These are phyloP conservation scores for Plagodis dolabraria DNA, from an alignment of 2,888 invertebrate species.

Conservation along the genomic window DNA sequence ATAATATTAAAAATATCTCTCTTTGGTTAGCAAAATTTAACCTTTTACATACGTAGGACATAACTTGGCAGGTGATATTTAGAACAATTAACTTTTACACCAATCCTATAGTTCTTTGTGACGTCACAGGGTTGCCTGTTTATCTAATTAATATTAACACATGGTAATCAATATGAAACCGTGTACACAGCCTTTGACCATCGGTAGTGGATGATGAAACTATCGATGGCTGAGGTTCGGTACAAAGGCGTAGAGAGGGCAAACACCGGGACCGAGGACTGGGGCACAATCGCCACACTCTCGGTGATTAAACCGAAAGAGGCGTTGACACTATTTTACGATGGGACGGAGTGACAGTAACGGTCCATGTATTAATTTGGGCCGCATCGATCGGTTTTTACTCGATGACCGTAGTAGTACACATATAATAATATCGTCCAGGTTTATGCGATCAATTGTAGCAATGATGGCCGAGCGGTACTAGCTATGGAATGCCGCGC, in stretches of 20 bases:
- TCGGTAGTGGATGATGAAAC: constrained; percentile 66
- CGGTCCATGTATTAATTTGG: constrained; percentile 67
- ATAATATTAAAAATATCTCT: no score
- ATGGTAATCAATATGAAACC: constrained; percentile 26
- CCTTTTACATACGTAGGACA: no score
- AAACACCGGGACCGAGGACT: constrained; percentile 70
- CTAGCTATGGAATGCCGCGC: no score
- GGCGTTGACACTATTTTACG: constrained; percentile 81
- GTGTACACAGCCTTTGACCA: constrained; percentile 18
- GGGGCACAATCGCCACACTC: constrained; percentile 80
- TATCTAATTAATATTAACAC: constrained; percentile 13
- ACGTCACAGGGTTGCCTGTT: not conserved
- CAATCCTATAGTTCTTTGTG: no score
- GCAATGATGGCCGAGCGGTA: no score
- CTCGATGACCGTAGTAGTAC: constrained; percentile 10
- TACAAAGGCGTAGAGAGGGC: constrained; percentile 77
- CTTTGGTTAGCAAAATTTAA: no score
- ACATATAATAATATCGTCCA: no score
- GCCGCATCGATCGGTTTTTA: constrained; percentile 47
- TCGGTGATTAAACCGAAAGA: constrained; percentile 81
- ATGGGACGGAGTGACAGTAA: constrained; percentile 51
- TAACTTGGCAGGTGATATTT: no score
- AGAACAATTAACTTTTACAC: no score
- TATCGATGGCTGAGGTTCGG: constrained; percentile 63
- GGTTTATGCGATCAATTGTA: no score